Evolutionary conservation across 2,888 invertebrate species (phyloP), one percentile per base, ranked within the genome.

Genomic region (Eretmocerus hayati): DNA sequence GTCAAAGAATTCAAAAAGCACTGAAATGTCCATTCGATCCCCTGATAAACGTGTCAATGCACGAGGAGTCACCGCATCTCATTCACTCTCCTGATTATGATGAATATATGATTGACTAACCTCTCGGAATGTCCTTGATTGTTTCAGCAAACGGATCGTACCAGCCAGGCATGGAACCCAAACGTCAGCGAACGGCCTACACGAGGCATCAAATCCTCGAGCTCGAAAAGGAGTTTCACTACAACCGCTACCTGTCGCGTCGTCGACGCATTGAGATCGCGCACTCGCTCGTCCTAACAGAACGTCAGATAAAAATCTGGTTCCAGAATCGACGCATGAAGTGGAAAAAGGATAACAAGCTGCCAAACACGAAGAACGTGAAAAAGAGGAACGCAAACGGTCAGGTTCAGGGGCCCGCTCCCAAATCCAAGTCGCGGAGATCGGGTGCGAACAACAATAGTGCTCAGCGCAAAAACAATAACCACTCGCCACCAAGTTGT

Each of bases 161-260:
- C 72, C 88, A 89, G 72, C 90, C 91, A 8, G 91, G 91, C 52
- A 90, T 90, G 87, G 93, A 95, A 72, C 91, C 93, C 44, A 95
- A 95, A 74, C 81, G 96, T 56, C 94, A 95, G 72, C 81, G 96
- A 62, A 96, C 95, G 59, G 95, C 95, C 55, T 96, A 96, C 80
- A 96, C 95, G 53, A 84, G 95, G 72, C 93, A 94, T 78, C 96
- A 96, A 80, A 94, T 95, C 69, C 79, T 96, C 72, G 95, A 96
- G 75, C 78, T 96, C 67, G 95, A 95, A 73, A 95, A 95, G 72
- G 95, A 95, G 78, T 96, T 96, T 74, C 94, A 95, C 74, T 95
- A 89, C 80, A 96, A 95, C 79, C 83, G 92, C 68, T 96, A 96
- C 77, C 80, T 96, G 72, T 94, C 95, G 52, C 81, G 96, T 62